phyloP scores from a whole-genome alignment of 2,113 vertebrate species.

The Columbina picui region DNA sequence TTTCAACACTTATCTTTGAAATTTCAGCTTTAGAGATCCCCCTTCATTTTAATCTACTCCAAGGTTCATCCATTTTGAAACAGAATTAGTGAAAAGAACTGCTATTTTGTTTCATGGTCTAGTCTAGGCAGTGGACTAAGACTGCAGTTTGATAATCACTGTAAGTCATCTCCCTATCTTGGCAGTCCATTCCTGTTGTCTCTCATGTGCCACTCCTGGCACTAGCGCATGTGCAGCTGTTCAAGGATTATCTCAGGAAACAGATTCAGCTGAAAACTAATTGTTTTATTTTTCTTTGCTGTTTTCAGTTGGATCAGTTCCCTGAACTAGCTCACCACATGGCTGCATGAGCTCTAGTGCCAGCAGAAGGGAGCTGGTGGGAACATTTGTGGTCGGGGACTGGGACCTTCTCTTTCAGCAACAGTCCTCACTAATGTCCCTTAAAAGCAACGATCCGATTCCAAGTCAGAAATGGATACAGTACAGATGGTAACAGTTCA shows the following conservation, averaged over 20 bases:
- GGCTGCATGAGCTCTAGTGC: background rate
- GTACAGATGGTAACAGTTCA: background rate
- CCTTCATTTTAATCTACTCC: background rate
- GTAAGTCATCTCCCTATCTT: slow-evolving; percentile 3
- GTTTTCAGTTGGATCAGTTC: slow-evolving; percentile 38
- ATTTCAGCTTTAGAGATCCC: background rate
- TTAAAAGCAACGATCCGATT: background rate
- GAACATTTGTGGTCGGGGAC: background rate
- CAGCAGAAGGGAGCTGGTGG: background rate
- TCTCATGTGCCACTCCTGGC: slow-evolving; percentile 39
- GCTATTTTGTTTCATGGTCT: background rate
- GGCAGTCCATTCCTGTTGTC: slow-evolving; percentile 17
- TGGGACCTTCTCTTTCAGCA: background rate
- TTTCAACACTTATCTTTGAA: background rate
- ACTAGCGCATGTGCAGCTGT: slow-evolving; percentile 34
- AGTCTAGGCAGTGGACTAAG: background rate
- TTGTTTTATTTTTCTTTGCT: slow-evolving; percentile 61
- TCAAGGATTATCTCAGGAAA: slow-evolving; percentile 64
- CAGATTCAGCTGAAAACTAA: slow-evolving; percentile 55
- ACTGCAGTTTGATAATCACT: background rate
- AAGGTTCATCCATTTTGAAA: background rate
- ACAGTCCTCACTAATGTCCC: background rate
- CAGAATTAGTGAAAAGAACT: background rate
- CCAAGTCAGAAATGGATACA: background rate
- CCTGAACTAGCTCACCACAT: slow-evolving; percentile 32